A percentile compares a stretch with the other conserved stretches of the same genome.
Evolutionary conservation across 2,113 vertebrate species (phyloP).

Genomic region (Osmerus mordax): DNA sequence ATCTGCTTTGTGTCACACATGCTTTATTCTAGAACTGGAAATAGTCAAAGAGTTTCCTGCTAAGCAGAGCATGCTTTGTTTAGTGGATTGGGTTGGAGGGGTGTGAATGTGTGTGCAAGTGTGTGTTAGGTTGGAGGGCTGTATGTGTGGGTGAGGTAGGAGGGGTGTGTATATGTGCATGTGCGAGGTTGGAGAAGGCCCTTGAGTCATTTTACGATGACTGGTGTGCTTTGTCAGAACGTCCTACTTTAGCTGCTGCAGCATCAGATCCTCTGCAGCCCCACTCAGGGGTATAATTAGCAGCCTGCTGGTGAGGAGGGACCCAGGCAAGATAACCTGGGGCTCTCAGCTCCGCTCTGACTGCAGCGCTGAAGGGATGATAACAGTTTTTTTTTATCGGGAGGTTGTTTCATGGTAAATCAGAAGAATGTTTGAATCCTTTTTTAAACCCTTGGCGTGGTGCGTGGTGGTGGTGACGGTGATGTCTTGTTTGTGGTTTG

Average conservation of each 20-base stretch:
- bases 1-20: too few relatives aligned
- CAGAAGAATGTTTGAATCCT: conserved; percentile 16
- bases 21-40: too few relatives aligned
- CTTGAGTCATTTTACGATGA: conserved; percentile 10
- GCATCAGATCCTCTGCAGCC: conserved; percentile 18
- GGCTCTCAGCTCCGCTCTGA: conserved; percentile 12
- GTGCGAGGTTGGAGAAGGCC: background rate
- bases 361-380: conserved; percentile 41
- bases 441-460: background rate
- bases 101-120: background rate
- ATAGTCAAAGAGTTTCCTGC: too few relatives aligned
- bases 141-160: background rate
- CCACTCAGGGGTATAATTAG: conserved; percentile 52
- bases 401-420: conserved; percentile 34
- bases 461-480: background rate
- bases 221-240: background rate
- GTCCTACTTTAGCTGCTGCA: conserved; percentile 13
- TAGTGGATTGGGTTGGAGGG: too few relatives aligned
- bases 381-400: conserved; percentile 42
- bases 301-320: conserved; percentile 24
- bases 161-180: background rate
- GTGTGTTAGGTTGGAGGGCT: background rate
- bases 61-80: too few relatives aligned
- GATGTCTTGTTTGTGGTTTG: background rate
- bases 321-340: conserved; percentile 26